These are phyloP conservation scores for Sturnira hondurensis DNA, from an alignment of 2,113 vertebrate genomes.

Conservation along the genomic window DNA sequence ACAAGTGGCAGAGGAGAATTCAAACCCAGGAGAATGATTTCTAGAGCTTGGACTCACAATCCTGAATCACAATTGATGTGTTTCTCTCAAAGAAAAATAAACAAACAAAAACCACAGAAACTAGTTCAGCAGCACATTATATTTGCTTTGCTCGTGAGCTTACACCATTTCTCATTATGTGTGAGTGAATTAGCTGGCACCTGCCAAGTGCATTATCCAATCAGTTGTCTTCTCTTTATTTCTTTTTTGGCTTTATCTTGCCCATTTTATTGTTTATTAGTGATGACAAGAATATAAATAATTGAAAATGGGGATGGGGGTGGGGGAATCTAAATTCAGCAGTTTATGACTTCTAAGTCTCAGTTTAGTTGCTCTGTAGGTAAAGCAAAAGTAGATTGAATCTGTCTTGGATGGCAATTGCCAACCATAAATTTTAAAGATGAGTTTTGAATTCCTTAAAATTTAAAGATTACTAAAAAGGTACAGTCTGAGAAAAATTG, in stretches of 20 bases:
- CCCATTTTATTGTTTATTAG: conserved; percentile 14
- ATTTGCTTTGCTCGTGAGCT: background rate
- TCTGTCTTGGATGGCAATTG: background rate
- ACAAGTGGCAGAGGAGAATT: background rate
- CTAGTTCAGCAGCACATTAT: background rate
- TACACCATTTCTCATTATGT: background rate
- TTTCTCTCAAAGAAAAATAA: background rate
- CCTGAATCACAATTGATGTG: background rate
- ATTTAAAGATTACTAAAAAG: background rate
- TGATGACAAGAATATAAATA: background rate
- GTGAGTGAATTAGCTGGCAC: background rate
- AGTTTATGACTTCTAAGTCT: background rate
- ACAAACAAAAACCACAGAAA: background rate
- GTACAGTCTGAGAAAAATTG: background rate
- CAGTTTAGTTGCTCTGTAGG: background rate
- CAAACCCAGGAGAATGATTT: background rate
- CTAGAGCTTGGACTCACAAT: background rate
- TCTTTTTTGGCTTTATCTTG: background rate
- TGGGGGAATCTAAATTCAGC: background rate
- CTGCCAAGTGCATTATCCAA: background rate
- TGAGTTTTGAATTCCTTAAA: background rate
- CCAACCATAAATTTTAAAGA: background rate
- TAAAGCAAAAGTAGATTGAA: background rate
- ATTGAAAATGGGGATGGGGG: background rate
- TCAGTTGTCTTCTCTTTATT: background rate